Conservation (phyloP, 2,113 vertebrate species). For the Mirounga angustirostris region DNA sequence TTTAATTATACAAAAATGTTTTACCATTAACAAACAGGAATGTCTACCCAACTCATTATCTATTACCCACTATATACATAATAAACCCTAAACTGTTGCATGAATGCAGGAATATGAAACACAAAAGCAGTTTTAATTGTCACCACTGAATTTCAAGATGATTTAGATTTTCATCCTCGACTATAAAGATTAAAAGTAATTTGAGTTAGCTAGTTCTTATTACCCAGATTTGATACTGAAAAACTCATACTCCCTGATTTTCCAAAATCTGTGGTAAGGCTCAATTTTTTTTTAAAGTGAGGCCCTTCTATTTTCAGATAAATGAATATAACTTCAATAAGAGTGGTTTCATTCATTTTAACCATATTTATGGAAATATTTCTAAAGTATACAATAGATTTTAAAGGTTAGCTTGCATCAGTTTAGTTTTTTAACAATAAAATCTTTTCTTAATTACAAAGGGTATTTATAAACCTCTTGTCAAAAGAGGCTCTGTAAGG, state of each 20-base stretch:
- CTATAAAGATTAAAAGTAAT: slow-evolving; percentile 13
- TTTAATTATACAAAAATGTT: slow-evolving; percentile 35
- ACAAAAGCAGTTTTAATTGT: slow-evolving; percentile 21
- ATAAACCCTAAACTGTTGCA: neutral
- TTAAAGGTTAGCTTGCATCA: neutral
- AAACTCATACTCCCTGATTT: neutral
- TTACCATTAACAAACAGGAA: neutral
- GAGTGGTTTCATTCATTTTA: neutral
- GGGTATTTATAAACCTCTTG: neutral
- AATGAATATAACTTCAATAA: neutral
- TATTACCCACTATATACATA: neutral
- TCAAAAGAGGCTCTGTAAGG: neutral
- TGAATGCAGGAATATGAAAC: neutral
- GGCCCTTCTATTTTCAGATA: slow-evolving; percentile 12
- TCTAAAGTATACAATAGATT: neutral
- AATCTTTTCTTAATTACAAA: neutral
- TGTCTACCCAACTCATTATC: neutral
- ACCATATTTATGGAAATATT: slow-evolving; percentile 27
- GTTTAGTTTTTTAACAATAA: slow-evolving; percentile 19
- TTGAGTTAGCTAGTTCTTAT: slow-evolving; percentile 20
- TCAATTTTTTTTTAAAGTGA: neutral
- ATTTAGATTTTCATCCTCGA: slow-evolving; percentile 23
- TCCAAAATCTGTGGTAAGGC: neutral
- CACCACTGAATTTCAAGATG: neutral
- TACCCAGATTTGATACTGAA: neutral